Conservation (phyloP, 1,140 invertebrate genomes). For the Ceratosolen solmsi region DNA sequence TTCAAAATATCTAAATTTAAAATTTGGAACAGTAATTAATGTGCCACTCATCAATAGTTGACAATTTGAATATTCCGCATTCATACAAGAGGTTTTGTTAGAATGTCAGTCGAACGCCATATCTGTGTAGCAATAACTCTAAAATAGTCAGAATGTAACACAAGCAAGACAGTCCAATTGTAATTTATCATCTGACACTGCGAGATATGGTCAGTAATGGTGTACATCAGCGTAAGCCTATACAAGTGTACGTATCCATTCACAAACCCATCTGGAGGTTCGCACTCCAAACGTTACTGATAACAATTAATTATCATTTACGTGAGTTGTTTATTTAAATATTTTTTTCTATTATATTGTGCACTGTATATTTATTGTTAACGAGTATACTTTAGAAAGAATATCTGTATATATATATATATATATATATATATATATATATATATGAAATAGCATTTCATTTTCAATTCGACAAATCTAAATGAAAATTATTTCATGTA, state of each 20-base stretch:
- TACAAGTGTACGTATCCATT: not conserved
- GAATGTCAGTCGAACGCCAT: not conserved
- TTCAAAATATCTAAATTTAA: not conserved
- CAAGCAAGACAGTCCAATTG: not conserved
- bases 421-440: no score
- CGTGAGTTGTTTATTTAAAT: not conserved
- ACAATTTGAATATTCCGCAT: not conserved
- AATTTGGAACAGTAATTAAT: not conserved
- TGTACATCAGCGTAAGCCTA: not conserved
- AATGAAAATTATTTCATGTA: no score
- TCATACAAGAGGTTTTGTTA: not conserved
- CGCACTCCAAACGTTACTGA: no score
- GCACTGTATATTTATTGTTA: not conserved
- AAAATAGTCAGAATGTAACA: not conserved
- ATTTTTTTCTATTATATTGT: not conserved
- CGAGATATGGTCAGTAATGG: not conserved
- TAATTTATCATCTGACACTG: slow-evolving; percentile 2
- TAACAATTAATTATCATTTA: not conserved
- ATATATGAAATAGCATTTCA: no score
- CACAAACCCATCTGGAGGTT: not conserved
- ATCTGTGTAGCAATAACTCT: not conserved
- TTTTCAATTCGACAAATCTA: not conserved
- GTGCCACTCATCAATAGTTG: not conserved
- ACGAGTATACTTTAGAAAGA: not conserved
- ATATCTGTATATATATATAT: no score